These are phyloP conservation scores for Urocitellus parryii DNA, from an alignment of 2,113 vertebrate species.

Conservation along the genomic window DNA sequence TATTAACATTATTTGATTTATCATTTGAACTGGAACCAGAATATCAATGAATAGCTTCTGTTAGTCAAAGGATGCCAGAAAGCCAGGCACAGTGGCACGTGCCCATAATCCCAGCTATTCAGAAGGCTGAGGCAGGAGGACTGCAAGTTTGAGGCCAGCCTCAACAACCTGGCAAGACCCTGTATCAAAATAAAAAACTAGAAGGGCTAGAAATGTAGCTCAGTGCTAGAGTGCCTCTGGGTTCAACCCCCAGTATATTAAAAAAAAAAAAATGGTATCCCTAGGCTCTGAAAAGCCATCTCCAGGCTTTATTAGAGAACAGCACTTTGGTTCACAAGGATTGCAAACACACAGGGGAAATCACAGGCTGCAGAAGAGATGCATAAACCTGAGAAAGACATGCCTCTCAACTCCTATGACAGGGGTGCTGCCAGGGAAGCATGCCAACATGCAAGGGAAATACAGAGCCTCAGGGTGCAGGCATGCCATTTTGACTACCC, in stretches of 20 bases:
- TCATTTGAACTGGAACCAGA: constrained; percentile 40
- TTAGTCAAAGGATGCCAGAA: background rate
- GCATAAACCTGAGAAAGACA: background rate
- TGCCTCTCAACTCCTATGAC: background rate
- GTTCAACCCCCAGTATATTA: too few species aligned
- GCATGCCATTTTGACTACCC: background rate
- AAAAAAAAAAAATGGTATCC: too few species aligned
- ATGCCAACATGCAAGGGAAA: background rate
- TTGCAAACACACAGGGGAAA: background rate
- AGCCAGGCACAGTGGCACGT: too few species aligned
- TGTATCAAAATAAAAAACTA: too few species aligned
- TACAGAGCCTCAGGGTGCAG: background rate
- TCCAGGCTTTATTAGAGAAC: constrained; percentile 3
- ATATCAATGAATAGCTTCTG: constrained; percentile 29
- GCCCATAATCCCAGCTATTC: too few species aligned
- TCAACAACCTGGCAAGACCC: too few species aligned
- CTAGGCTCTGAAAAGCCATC: background rate
- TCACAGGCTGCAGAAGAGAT: background rate
- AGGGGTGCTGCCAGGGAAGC: background rate
- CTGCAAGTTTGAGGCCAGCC: too few species aligned
- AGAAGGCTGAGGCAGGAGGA: too few species aligned
- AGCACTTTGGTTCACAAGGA: background rate
- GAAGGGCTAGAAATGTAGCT: too few species aligned
- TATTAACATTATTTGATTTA: background rate
- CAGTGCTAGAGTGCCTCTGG: too few species aligned